Evolutionary conservation across 37 sponge, comb jelly and placozoan species (phyloP).

Genomic region (Bolinopsis microptera): DNA sequence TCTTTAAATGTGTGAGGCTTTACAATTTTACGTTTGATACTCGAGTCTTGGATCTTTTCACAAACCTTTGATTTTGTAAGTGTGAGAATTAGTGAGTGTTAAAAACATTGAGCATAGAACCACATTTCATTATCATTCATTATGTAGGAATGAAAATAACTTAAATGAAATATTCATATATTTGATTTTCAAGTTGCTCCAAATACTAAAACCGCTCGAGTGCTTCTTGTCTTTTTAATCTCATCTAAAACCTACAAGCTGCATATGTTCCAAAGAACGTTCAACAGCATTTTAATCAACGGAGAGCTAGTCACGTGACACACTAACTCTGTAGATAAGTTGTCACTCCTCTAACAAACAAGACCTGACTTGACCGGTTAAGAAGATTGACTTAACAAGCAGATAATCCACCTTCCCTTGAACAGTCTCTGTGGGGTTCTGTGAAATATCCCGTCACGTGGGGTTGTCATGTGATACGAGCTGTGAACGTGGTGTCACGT

Average conservation of each 20-base stretch:
- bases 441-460: conserved; percentile 6
- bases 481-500: not conserved
- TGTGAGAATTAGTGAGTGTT: not conserved
- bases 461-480: not conserved
- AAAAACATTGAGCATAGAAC: not conserved
- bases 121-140: not conserved
- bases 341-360: not conserved
- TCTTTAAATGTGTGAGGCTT: too few species aligned
- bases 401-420: not conserved
- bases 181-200: not conserved
- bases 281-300: too few species aligned
- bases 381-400: conserved; percentile 28
- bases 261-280: too few species aligned
- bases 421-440: conserved; percentile 11
- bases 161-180: not conserved
- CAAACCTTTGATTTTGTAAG: not conserved
- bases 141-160: not conserved
- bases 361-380: not conserved
- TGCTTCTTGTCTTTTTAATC: too few species aligned
- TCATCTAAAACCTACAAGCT: not conserved
- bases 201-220: not conserved
- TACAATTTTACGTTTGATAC: too few species aligned
- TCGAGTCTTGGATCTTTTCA: too few species aligned
- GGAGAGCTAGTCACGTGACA: too few species aligned
- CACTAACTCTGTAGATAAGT: not conserved